Base-by-base conservation (phyloP, 2,797 vertebrate genomes). In the Sebastes steindachneri region DNA sequence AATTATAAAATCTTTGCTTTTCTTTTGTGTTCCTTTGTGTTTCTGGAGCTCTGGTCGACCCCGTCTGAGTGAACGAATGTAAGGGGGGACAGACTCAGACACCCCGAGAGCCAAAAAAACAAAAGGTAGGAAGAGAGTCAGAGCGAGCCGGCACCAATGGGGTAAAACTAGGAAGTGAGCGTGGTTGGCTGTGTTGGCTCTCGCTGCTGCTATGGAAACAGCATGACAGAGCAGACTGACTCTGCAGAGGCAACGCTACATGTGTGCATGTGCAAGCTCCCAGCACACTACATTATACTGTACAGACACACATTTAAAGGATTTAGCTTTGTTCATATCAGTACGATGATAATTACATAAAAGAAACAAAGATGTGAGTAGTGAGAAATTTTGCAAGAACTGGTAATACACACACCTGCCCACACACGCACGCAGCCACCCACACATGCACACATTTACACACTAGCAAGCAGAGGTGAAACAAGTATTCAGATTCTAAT, bases 201-300 rank as follows among this genome's bases (percentile, higher is more conserved):
- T 84, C 11, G 68, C 90, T 90, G 93, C 93, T 93, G 90, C 93
- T 91, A 93, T 94, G 93, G 93, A 93, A 93, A 94, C 93, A 90
- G 78, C 73, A 89, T 91, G 92, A 93, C 77, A 26, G 93, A 94
- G 92, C 92, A 94, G 92, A 93, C 89, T 84, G 88, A 93, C 85
- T 88, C 86, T 86, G 87, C 90, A 92, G 91, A 85, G 86, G 85
- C 78, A 83, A 55, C 3, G 10, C 64, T 77, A 74, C 84, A 89
- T 82, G 83, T 68, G 69, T 76, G 66, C 45, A 79, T 54, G 54
- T 79, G 60, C 75, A 80, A 68, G 59, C 14, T n/a, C 59, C 33
- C 11, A 19, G 28, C 51, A 35, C 19, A 21, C 17, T 11, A n/a
- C 10, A 25, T 12, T 11, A 26, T 35, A n/a, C 10, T 21, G 3